phyloP scores from a whole-genome alignment of 2,888 invertebrate genomes.

The Campoplex capitator region DNA sequence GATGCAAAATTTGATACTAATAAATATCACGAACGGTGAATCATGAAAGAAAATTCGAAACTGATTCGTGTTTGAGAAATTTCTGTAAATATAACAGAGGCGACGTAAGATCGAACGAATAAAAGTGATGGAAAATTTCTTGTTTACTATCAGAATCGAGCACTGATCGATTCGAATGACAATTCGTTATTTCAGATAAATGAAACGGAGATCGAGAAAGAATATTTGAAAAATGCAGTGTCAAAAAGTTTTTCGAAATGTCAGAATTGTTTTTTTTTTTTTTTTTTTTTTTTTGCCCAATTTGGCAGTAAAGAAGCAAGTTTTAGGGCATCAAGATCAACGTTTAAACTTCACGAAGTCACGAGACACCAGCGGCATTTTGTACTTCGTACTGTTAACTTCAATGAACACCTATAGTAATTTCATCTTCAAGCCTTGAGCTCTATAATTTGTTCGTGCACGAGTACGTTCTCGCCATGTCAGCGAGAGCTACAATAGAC shows the following conservation, averaged over 20 bases:
- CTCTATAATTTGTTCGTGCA: slow-evolving; percentile 3
- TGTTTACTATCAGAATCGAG: neutral
- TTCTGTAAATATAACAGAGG: too few species aligned
- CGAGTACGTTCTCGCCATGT: slow-evolving; percentile 10
- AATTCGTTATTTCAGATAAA: too few species aligned
- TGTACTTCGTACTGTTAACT: slow-evolving; percentile 3
- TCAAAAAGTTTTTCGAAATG: neutral
- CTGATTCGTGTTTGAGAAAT: neutral
- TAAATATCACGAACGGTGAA: neutral
- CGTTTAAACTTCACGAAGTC: neutral
- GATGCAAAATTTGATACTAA: neutral
- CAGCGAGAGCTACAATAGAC: slow-evolving; percentile 17
- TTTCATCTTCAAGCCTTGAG: slow-evolving; percentile 35
- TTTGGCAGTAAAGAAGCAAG: neutral
- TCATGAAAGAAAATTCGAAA: neutral
- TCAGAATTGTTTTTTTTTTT: too few species aligned
- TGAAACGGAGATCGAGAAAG: too few species aligned
- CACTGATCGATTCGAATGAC: too few species aligned
- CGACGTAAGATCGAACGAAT: too few species aligned
- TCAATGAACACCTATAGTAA: slow-evolving; percentile 23
- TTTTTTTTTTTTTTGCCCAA: neutral
- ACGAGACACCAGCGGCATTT: neutral
- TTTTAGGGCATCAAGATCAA: neutral
- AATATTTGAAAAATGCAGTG: neutral
- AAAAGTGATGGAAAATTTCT: neutral